Evolutionary conservation across 2,113 vertebrate genomes (phyloP), one percentile per base, ranked within the genome.

Genomic region (Cyanoderma ruficeps): DNA sequence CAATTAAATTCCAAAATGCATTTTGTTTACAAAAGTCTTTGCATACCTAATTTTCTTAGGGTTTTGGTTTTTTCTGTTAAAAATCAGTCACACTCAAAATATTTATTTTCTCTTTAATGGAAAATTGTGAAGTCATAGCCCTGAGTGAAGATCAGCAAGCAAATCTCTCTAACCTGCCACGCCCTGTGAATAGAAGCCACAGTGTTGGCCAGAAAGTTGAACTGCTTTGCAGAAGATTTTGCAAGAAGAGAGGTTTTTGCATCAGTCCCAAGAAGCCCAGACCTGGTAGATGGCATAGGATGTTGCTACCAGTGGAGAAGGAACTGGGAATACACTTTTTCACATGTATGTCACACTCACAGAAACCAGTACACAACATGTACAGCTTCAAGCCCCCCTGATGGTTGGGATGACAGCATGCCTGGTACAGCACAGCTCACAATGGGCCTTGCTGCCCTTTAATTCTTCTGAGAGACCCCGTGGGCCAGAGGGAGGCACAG

Each of bases 1-100:
- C 74, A 71, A 33, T 37, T 75, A 87, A 87, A 88, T 84, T 72
- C 74, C 53, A 37, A 82, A 94, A 37, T 18, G 42, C 22, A 30
- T 81, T 94, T 90, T 91, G 67, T 79, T 96, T 93, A 79, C 24
- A n/a, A 20, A 89, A 65, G 11, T 3, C 12, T 82, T 79, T 78
- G 46, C 21, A 47, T 78, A 75, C n/a, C 55, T 56, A 4, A 53
- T 63, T 87, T 93, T 74, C 56, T 44, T 67, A 46, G 13, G 7
- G 13, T 12, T 63, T 89, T 85, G 11, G 1, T 65, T 89, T 80
- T 81, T 64, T 56, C 39, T 68, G 22, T 59, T 89, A 82, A 71
- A 72, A 88, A 74, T 83, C 67, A 88, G 19, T 27, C 30, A 59
- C 47, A 28, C 37, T 78, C 15, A 81, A 89, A 89, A 47, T 91